These are phyloP conservation scores for Raja brachyura DNA, from an alignment of 2,113 vertebrate species.

Conservation along the genomic window DNA sequence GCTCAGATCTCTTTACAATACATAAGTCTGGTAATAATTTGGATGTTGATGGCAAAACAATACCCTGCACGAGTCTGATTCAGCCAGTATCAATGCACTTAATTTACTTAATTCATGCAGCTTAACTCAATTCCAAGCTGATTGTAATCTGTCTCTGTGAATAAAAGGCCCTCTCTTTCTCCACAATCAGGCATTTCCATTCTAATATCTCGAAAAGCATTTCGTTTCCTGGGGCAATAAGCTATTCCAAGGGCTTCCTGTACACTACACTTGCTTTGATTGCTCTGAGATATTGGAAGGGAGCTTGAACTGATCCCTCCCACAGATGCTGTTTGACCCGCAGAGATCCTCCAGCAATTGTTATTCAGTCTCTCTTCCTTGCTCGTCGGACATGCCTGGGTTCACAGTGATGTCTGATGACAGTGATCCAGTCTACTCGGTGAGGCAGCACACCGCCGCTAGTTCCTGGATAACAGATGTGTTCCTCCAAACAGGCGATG, in stretches of 20 bases:
- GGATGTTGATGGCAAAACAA: not conserved
- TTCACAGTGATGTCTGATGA: not conserved
- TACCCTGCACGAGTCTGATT: not conserved
- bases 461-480: too few species aligned
- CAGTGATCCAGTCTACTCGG: not conserved
- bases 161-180: not conserved
- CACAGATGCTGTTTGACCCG: too few species aligned
- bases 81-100: not conserved
- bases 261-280: not conserved
- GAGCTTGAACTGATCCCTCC: not conserved
- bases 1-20: too few species aligned
- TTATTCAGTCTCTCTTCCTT: not conserved
- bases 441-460: not conserved
- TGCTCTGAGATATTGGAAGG: not conserved
- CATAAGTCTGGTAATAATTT: not conserved
- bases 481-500: not conserved
- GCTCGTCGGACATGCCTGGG: not conserved
- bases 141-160: not conserved
- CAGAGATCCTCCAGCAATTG: not conserved
- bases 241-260: not conserved
- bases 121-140: conserved; percentile 5
- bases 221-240: not conserved
- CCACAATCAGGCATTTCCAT: not conserved
- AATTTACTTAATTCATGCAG: not conserved
- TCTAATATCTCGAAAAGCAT: not conserved